Conservation (phyloP, 2,797 vertebrate species). For the Euthynnus affinis region DNA sequence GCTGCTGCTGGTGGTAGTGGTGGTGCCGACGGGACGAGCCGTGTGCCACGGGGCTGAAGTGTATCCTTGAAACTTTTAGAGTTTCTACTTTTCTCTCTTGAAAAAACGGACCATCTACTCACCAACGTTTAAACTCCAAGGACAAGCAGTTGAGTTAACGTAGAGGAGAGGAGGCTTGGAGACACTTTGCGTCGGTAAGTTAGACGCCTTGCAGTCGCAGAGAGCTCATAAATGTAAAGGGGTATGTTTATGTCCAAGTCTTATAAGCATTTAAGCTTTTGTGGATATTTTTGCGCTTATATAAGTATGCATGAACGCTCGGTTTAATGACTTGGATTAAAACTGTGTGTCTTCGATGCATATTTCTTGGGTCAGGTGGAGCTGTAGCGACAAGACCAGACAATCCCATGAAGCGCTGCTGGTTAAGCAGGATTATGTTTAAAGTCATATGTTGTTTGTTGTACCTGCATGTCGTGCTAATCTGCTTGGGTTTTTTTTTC, state of each 20-base stretch:
- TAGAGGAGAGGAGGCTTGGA: conserved; percentile 19
- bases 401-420: conserved; percentile 76
- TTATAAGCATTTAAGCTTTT: fast-evolving
- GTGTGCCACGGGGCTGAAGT: background rate
- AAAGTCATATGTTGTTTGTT: conserved; percentile 67
- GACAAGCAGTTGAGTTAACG: background rate
- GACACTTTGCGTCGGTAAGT: conserved; percentile 61
- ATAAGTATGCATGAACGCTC: fast-evolving
- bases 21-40: conserved; percentile 17
- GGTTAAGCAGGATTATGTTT: conserved; percentile 71
- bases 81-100: background rate
- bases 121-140: fast-evolving
- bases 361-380: conserved; percentile 53
- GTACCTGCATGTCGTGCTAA: conserved; percentile 26
- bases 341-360: background rate
- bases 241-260: fast-evolving
- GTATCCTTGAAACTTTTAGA: too few relatives aligned
- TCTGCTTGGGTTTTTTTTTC: background rate
- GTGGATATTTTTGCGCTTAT: fast-evolving
- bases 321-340: background rate
- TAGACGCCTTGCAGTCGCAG: background rate
- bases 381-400: conserved; percentile 53
- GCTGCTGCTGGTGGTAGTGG: too few relatives aligned
- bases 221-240: background rate
- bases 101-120: background rate